Conservation (phyloP, 2,113 vertebrate species). For the Seriola quinqueradiata region DNA sequence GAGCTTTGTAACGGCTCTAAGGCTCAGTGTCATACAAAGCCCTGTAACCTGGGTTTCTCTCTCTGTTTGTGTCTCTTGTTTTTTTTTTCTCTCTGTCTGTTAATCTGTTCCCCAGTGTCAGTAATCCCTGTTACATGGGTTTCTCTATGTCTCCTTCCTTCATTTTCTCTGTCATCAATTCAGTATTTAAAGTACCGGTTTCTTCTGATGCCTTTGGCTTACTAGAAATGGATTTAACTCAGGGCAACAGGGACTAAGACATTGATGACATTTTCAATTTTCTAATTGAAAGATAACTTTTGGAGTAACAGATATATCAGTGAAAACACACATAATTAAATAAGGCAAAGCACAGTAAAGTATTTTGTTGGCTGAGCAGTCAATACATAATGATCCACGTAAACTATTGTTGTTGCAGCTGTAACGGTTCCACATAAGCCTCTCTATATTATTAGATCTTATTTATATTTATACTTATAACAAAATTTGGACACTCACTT, state of each 20-base stretch:
- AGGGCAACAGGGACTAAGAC: no score
- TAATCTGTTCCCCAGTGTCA: conserved; percentile 37
- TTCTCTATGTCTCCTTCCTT: neutral
- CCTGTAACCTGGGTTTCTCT: conserved; percentile 48
- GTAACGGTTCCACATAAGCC: neutral
- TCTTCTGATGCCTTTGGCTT: no score
- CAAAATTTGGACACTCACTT: conserved; percentile 11
- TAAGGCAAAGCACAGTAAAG: no score
- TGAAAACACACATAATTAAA: no score
- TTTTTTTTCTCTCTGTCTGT: conserved; percentile 22
- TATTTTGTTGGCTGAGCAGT: no score
- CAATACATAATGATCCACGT: no score
- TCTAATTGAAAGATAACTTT: no score
- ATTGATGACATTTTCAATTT: no score
- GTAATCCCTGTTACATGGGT: neutral
- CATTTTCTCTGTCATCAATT: conserved; percentile 3
- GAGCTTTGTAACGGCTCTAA: conserved; percentile 72
- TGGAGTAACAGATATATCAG: no score
- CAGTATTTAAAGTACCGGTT: neutral
- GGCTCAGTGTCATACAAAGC: conserved; percentile 73
- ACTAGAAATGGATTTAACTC: no score
- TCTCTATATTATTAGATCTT: conserved; percentile 3
- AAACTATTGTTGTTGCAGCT: neutral
- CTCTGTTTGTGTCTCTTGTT: conserved; percentile 31
- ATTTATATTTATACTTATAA: conserved; percentile 7